Evolutionary conservation across 1,140 invertebrate species (phyloP), one percentile per base, ranked within the genome.

Genomic region (Leucophenga varia): DNA sequence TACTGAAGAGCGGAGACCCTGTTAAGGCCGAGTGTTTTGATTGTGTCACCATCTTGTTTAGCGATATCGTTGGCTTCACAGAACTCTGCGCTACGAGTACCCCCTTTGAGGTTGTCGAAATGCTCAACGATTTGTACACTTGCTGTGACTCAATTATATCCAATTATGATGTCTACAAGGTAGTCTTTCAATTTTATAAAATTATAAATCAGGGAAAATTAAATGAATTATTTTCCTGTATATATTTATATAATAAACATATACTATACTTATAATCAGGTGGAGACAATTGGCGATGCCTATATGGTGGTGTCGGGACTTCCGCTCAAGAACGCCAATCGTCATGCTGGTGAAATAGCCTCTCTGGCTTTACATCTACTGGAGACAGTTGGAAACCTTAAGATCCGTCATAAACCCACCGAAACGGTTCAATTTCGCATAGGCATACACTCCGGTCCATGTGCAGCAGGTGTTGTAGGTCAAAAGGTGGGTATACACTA

Each of bases 61-160:
- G 76, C 41, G 95, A 97, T 74, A 97, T 98, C 60, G 95, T 97
- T 19, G 95, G 95, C 2, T 98, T 98, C 77, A 98, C 95, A 3
- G 88, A 86, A 25, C 91, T 97, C 47, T 95, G 93, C 9, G 91
- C 93, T 10, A 83, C 87, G 59, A 89, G 86, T 32, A 91, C 88
- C 6, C 89, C 90, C 2, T 89, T 91, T 67, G 88, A 93, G 79
- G 89, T 93, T 14, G 90, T 93, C 2, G 89, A 91, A 76, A 79
- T 93, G 43, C 79, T 93, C 2, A 92, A 95, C 75, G 91, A 94
- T 73, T 81, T 95, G 13, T 96, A 96, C 77, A 94, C 92, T 1
- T 89, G 89, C 57, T 95, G 95, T 77, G 93, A 96, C 73, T 88
- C 87, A 3, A 93, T 90, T 16, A 93, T 95, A 61, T 90, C 92